A percentile compares a stretch with the other conserved stretches of the same genome.
phyloP scores from a whole-genome alignment of 2,797 vertebrate genomes.

The Hydrolagus colliei region DNA sequence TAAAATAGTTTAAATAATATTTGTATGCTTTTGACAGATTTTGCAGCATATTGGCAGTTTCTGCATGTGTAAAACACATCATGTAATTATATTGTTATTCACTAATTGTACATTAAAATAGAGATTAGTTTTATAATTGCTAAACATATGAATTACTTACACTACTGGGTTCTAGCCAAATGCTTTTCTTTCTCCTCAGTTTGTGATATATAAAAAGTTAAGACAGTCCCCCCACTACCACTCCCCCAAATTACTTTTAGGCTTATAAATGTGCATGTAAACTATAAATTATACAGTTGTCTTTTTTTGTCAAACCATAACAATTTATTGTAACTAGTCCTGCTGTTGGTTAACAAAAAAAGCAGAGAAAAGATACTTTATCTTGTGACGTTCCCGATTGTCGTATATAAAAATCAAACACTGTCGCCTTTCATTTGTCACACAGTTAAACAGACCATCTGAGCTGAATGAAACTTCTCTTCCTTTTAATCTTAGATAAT shows the following conservation, averaged over 20 bases:
- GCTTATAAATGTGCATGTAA: background rate
- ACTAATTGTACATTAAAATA: constrained; percentile 33
- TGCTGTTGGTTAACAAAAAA: constrained; percentile 14
- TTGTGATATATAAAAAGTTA: constrained; percentile 5
- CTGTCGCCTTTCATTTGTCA: background rate
- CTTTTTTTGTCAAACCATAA: constrained; percentile 18
- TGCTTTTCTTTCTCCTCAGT: background rate
- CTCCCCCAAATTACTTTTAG: constrained; percentile 18
- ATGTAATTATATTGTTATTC: constrained; percentile 32
- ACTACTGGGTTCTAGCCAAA: constrained; percentile 28
- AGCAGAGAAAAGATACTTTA: constrained; percentile 13
- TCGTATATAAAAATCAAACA: constrained; percentile 14
- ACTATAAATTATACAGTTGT: constrained; percentile 24
- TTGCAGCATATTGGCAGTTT: constrained; percentile 20
- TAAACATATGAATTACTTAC: constrained; percentile 32
- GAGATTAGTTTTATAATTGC: constrained; percentile 31
- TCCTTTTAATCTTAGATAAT: background rate
- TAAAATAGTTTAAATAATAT: constrained; percentile 29
- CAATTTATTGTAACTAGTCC: constrained; percentile 23
- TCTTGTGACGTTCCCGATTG: constrained; percentile 19
- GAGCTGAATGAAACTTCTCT: background rate
- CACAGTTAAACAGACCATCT: constrained; percentile 26
- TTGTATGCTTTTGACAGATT: constrained; percentile 31
- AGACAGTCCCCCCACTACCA: background rate
- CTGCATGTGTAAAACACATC: constrained; percentile 29